These are phyloP conservation scores for Scaptomyza cyrtandrae DNA, from an alignment of 2,888 invertebrate genomes.

Conservation along the genomic window DNA sequence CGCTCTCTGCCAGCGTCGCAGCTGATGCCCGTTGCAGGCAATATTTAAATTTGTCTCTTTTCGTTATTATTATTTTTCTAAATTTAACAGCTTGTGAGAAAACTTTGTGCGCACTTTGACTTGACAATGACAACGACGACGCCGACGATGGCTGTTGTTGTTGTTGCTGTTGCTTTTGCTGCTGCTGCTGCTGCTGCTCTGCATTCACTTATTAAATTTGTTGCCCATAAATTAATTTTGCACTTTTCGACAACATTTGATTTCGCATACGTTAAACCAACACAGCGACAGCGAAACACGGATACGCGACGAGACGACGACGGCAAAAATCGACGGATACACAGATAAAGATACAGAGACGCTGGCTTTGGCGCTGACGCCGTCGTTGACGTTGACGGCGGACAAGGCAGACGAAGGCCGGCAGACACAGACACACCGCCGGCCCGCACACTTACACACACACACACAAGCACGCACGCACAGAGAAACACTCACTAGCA, in stretches of 20 bases:
- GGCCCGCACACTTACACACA: slow-evolving; percentile 47
- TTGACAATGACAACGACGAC: slow-evolving; percentile 2
- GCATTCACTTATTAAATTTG: slow-evolving; percentile 66
- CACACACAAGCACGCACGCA: slow-evolving; percentile 19
- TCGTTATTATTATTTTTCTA: slow-evolving; percentile 19
- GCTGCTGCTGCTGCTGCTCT: slow-evolving; percentile 27
- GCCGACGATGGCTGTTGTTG: neutral
- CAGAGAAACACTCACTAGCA: slow-evolving; percentile 19
- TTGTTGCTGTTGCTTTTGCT: slow-evolving; percentile 27
- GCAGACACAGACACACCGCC: slow-evolving; percentile 34
- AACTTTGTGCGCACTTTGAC: slow-evolving; percentile 38
- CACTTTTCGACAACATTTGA: slow-evolving; percentile 58
- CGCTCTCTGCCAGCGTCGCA: slow-evolving; percentile 54
- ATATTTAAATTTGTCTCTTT: slow-evolving; percentile 57
- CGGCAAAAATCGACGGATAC: slow-evolving; percentile 30
- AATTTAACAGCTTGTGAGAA: slow-evolving; percentile 33
- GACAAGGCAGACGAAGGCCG: slow-evolving; percentile 42
- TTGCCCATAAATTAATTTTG: slow-evolving; percentile 65
- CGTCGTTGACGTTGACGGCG: slow-evolving; percentile 30
- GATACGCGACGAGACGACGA: slow-evolving; percentile 19
- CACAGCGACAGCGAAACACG: slow-evolving; percentile 41
- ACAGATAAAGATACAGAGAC: slow-evolving; percentile 21
- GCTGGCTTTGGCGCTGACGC: slow-evolving; percentile 13
- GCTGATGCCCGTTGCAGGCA: slow-evolving; percentile 38
- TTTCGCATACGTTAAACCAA: slow-evolving; percentile 53